These are phyloP conservation scores for Argyra leucocephala DNA, from an alignment of 2,888 invertebrate genomes.

Conservation along the genomic window DNA sequence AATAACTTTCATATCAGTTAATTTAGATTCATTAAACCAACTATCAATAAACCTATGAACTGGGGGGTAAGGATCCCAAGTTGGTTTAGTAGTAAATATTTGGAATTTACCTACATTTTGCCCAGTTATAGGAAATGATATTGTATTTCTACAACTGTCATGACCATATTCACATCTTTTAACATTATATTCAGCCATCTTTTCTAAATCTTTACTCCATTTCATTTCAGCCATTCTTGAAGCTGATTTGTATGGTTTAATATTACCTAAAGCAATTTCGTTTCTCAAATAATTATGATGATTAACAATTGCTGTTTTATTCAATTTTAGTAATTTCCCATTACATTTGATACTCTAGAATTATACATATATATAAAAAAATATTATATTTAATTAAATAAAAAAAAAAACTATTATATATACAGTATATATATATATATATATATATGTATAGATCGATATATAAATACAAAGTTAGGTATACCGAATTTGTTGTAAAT, in stretches of 20 bases:
- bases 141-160: constrained; percentile 17
- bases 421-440: too few species aligned
- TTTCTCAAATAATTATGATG: neutral
- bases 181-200: neutral
- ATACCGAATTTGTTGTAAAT: neutral
- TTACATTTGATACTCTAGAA: neutral
- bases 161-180: constrained; percentile 9
- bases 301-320: neutral
- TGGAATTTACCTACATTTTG: constrained; percentile 16
- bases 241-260: neutral
- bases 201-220: neutral
- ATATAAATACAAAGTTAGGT: neutral
- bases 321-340: neutral
- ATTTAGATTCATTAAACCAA: constrained; percentile 20
- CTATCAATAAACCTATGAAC: neutral
- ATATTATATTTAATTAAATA: neutral
- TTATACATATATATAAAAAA: neutral
- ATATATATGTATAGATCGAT: neutral
- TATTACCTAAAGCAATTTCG: neutral
- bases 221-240: neutral
- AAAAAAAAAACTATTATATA: too few species aligned
- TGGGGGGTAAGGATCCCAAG: neutral
- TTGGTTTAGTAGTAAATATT: neutral
- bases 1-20: constrained; percentile 15
- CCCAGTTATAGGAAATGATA: constrained; percentile 14